Conservation (phyloP, 2,888 invertebrate genomes). For the Hetaerina titia region DNA sequence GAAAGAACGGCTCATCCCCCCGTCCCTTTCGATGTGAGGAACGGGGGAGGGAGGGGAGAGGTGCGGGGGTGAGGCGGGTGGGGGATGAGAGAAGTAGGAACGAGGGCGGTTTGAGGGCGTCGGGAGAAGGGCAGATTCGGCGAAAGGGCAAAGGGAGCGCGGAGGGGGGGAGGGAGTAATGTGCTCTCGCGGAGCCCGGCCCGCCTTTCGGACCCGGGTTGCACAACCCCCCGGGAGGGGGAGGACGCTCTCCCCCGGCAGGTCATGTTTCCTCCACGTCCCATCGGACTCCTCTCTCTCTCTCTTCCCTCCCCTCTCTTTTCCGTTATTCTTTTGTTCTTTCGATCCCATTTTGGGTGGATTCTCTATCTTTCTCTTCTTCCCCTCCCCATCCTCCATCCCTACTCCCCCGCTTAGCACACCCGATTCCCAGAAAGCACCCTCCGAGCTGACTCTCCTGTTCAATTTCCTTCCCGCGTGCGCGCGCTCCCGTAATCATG, state of each 20-base stretch:
- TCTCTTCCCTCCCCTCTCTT: neutral
- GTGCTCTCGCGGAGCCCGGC: neutral
- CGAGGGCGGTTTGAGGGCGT: neutral
- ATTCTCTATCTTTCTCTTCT: no score
- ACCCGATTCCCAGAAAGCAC: no score
- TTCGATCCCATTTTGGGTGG: no score
- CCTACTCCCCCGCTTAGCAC: no score
- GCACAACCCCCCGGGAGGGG: neutral
- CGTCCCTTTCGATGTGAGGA: neutral
- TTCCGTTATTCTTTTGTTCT: no score
- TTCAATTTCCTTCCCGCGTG: neutral
- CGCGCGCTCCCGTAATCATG: neutral
- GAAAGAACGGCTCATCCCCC: neutral
- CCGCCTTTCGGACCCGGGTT: neutral
- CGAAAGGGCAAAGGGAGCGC: neutral
- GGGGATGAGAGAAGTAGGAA: neutral
- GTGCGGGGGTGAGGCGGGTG: neutral
- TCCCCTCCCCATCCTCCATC: no score
- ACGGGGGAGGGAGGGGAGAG: neutral
- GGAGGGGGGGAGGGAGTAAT: neutral
- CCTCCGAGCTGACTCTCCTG: no score
- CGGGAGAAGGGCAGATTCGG: neutral
- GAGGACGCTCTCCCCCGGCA: neutral
- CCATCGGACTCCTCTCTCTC: neutral
- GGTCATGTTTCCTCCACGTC: neutral